Conservation (phyloP, 2,888 invertebrate species). For the Leptinotarsa rubiginosa region DNA sequence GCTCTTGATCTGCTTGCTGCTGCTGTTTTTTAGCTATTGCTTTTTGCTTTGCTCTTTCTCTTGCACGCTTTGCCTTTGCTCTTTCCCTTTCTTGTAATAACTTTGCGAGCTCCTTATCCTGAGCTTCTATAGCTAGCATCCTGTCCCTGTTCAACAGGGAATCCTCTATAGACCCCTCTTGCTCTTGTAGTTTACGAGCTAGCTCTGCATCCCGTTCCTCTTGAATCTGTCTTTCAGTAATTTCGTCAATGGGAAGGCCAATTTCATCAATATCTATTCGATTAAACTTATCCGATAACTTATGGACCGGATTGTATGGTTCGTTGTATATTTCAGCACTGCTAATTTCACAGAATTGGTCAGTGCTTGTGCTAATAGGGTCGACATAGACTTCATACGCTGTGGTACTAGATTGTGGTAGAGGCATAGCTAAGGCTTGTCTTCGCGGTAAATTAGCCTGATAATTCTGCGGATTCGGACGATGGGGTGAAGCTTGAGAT, state of each 20-base stretch:
- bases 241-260: conserved; percentile 68
- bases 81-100: conserved; percentile 81
- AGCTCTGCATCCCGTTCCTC: conserved; percentile 82
- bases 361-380: conserved; percentile 33
- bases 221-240: conserved; percentile 72
- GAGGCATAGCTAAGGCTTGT: conserved; percentile 62
- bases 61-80: conserved; percentile 76
- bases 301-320: conserved; percentile 55
- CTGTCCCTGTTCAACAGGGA: conserved; percentile 68
- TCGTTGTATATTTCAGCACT: conserved; percentile 60
- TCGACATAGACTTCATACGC: conserved; percentile 54
- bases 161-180: conserved; percentile 75
- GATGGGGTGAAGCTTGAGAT: conserved; percentile 55
- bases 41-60: conserved; percentile 77
- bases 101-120: conserved; percentile 82
- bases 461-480: conserved; percentile 56
- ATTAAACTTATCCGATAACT: conserved; percentile 57
- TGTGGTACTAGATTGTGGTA: conserved; percentile 53
- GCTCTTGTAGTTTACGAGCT: conserved; percentile 80
- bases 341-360: conserved; percentile 40
- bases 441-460: conserved; percentile 58
- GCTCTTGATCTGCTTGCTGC: conserved; percentile 53
- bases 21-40: conserved; percentile 69
- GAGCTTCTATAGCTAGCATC: conserved; percentile 81
- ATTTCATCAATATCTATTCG: conserved; percentile 63